These are phyloP conservation scores for Drosophila mercatorum DNA, from an alignment of 2,888 invertebrate genomes.

Conservation along the genomic window DNA sequence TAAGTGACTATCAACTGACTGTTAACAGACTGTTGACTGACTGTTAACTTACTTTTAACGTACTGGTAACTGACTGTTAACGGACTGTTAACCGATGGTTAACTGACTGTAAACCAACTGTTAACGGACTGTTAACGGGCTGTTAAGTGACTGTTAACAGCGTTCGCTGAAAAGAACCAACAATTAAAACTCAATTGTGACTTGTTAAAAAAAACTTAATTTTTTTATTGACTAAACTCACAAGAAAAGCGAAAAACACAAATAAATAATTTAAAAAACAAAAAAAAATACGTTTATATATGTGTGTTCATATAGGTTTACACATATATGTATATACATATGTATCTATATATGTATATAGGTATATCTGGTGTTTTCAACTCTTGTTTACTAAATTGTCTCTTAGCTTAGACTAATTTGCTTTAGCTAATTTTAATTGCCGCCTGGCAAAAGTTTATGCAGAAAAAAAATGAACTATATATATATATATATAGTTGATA, in stretches of 20 bases:
- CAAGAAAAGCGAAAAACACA: slow-evolving; percentile 70
- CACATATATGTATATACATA: not conserved
- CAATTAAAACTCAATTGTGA: slow-evolving; percentile 24
- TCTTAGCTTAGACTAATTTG: slow-evolving; percentile 52
- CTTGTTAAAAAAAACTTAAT: slow-evolving; percentile 60
- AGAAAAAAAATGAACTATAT: slow-evolving; percentile 33
- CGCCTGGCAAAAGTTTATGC: slow-evolving; percentile 56
- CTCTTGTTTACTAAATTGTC: slow-evolving; percentile 14
- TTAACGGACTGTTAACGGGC: not conserved
- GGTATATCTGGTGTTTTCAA: slow-evolving; percentile 22
- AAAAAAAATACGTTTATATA: slow-evolving; percentile 33
- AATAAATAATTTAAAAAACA: slow-evolving; percentile 69
- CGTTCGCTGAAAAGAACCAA: slow-evolving; percentile 1
- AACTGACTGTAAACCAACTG: too few species aligned
- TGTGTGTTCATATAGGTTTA: not conserved
- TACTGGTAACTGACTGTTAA: not conserved
- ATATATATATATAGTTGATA: slow-evolving; percentile 20
- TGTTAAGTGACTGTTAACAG: not conserved
- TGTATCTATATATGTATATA: slow-evolving; percentile 1
- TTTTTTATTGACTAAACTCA: slow-evolving; percentile 76
- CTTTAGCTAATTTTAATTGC: slow-evolving; percentile 72
- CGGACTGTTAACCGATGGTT: not conserved
- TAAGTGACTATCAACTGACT: too few species aligned
- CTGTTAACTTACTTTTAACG: not conserved
- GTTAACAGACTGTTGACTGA: too few species aligned